Conservation (phyloP, 2,797 vertebrate genomes). For the Schizothorax lantsangensis region DNA sequence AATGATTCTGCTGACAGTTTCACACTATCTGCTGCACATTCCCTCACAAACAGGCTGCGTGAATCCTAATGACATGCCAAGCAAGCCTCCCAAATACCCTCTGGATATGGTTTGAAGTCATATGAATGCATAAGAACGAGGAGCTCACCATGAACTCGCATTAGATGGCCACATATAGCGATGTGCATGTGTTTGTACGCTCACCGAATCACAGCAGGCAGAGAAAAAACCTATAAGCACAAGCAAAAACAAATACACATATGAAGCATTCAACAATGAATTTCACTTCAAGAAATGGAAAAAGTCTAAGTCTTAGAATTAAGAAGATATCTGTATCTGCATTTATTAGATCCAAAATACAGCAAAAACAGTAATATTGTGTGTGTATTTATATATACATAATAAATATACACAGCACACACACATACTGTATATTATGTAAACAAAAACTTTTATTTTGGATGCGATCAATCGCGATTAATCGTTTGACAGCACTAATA, state of each 20-base stretch:
- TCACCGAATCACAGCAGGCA: not conserved
- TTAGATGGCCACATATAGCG: constrained; percentile 40
- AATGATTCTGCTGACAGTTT: constrained; percentile 64
- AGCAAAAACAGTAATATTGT: not conserved
- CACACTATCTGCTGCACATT: constrained; percentile 56
- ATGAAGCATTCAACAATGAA: constrained; percentile 2
- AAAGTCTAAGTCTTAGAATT: not conserved
- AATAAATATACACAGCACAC: too few species aligned
- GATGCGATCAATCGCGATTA: too few species aligned
- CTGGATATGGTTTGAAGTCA: constrained; percentile 53
- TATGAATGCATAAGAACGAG: constrained; percentile 45
- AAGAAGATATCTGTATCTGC: too few species aligned
- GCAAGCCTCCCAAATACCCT: constrained; percentile 52
- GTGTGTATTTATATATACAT: too few species aligned
- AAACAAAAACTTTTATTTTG: too few species aligned
- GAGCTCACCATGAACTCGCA: constrained; percentile 47
- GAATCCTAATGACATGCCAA: constrained; percentile 63
- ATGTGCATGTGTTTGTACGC: not conserved
- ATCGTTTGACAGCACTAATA: too few species aligned
- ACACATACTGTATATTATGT: too few species aligned
- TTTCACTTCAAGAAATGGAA: constrained; percentile 16
- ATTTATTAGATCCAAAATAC: not conserved
- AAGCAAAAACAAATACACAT: not conserved
- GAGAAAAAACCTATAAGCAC: not conserved
- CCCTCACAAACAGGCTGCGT: constrained; percentile 52